Evolutionary conservation across 2,888 invertebrate genomes (phyloP).

Genomic region (Brachyptera putata): DNA sequence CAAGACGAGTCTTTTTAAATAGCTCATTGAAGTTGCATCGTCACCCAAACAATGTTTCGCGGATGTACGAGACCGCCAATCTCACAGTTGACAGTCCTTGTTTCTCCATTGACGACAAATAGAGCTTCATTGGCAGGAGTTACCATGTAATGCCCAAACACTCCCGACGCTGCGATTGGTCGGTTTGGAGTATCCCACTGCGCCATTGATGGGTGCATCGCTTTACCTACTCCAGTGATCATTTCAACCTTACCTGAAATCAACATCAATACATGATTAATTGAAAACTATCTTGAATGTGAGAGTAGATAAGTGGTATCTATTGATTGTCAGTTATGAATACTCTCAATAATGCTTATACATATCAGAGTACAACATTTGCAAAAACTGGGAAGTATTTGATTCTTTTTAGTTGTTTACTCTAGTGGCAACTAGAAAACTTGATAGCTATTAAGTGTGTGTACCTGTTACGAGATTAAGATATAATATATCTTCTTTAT

Average conservation of each 20-base stretch:
- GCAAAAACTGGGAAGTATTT: too few relatives aligned
- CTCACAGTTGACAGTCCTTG: constrained; percentile 69
- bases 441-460: too few relatives aligned
- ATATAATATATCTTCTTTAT: constrained; percentile 67
- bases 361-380: too few relatives aligned
- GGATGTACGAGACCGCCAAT: constrained; percentile 65
- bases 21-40: constrained; percentile 55
- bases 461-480: constrained; percentile 62
- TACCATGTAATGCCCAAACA: constrained; percentile 69
- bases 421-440: too few relatives aligned
- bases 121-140: constrained; percentile 66
- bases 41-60: constrained; percentile 61
- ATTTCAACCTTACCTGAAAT: constrained; percentile 67
- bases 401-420: too few relatives aligned
- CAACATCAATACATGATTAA: too few relatives aligned
- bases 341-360: too few relatives aligned
- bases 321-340: too few relatives aligned
- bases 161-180: constrained; percentile 62
- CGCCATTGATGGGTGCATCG: constrained; percentile 52
- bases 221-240: constrained; percentile 66
- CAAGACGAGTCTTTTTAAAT: neutral
- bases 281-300: too few relatives aligned
- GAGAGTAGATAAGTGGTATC: too few relatives aligned
- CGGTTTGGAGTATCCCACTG: constrained; percentile 63
- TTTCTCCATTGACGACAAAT: constrained; percentile 66